Percentiles rank a stretch among this genome's conserved stretches.
Evolutionary conservation across 2,113 vertebrate species (phyloP).

Genomic region (Upupa epops): DNA sequence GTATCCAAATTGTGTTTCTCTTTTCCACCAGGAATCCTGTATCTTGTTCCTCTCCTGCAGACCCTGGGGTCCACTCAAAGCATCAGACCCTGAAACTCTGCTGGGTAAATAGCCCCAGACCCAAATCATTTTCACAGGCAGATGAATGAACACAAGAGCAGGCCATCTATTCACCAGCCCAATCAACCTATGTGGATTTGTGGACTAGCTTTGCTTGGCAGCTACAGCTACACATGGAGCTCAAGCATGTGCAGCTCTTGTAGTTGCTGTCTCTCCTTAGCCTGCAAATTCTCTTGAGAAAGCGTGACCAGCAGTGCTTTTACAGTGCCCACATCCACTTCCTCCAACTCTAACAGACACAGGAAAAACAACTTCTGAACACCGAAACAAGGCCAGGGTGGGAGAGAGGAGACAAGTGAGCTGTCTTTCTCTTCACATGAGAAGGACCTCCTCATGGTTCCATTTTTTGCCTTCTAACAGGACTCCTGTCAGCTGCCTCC

Average conservation of each 20-base stretch:
- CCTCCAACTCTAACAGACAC: not conserved
- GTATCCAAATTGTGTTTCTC: not conserved
- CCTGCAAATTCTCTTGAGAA: not conserved
- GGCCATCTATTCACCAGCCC: not conserved
- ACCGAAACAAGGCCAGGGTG: not conserved
- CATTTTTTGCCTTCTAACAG: slow-evolving; percentile 62
- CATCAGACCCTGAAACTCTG: not conserved
- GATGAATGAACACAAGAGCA: not conserved
- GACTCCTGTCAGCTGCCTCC: slow-evolving; percentile 72
- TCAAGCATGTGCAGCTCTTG: not conserved
- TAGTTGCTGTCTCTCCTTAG: not conserved
- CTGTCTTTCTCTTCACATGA: not conserved
- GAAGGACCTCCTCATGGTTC: not conserved
- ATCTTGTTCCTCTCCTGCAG: not conserved
- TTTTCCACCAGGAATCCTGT: not conserved
- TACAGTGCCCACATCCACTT: not conserved
- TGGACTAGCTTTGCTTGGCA: not conserved
- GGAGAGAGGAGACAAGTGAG: not conserved
- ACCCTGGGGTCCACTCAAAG: not conserved
- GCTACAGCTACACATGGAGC: not conserved
- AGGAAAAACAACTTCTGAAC: not conserved
- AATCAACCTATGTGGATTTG: not conserved
- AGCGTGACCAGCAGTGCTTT: not conserved
- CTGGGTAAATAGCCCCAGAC: not conserved
- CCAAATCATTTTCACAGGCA: not conserved